Conservation (phyloP, 2,797 vertebrate species). For the Aratinga solstitialis region DNA sequence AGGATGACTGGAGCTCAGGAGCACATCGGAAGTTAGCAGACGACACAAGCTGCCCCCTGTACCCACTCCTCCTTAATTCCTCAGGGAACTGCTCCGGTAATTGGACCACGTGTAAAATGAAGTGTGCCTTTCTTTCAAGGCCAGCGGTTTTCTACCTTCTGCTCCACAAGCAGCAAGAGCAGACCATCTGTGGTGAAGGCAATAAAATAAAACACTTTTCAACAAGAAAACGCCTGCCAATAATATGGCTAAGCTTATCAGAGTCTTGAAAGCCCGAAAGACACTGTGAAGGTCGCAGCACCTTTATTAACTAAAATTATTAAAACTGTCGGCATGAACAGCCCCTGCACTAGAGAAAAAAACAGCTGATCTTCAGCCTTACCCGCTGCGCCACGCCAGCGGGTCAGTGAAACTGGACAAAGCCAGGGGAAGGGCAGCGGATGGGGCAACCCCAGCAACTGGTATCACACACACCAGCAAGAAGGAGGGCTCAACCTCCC, state of each 20-base stretch:
- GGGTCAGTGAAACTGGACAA: neutral
- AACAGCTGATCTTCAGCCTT: neutral
- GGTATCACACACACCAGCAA: too few species aligned
- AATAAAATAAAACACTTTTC: neutral
- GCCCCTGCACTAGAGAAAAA: fast-evolving
- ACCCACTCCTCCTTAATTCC: neutral
- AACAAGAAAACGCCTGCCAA: neutral
- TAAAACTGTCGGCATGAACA: fast-evolving
- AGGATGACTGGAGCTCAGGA: neutral
- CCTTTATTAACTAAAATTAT: fast-evolving
- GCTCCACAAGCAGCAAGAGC: neutral
- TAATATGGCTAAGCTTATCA: fast-evolving
- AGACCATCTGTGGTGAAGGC: neutral
- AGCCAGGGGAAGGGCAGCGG: fast-evolving
- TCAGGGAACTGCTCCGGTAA: neutral
- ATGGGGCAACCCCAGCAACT: fast-evolving
- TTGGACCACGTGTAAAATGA: neutral
- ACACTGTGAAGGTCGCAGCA: neutral
- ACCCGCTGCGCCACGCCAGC: neutral
- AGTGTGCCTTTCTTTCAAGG: fast-evolving
- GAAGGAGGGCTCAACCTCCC: neutral
- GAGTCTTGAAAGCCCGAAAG: neutral
- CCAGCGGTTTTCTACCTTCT: neutral
- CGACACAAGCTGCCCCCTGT: neutral
- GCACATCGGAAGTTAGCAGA: fast-evolving